A percentile compares a stretch with the other conserved stretches of the same genome.
These are phyloP conservation scores for Ormyrus nitidulus DNA, from an alignment of 2,888 invertebrate species.

Conservation along the genomic window DNA sequence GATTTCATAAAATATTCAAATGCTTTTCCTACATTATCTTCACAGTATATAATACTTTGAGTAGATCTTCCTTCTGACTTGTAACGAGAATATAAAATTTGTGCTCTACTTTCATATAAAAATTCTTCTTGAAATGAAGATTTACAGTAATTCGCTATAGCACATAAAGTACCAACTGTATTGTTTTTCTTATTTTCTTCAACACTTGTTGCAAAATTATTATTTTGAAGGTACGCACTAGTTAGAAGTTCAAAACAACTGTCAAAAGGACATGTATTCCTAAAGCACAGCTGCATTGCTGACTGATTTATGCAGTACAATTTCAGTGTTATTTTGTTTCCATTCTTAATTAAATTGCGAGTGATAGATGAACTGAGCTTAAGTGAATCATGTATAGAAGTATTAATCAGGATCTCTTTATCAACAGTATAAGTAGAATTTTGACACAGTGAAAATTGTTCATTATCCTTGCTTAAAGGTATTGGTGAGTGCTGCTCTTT, in stretches of 20 bases:
- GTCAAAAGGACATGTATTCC: conserved; percentile 18
- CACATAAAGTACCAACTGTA: background rate
- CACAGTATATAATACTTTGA: background rate
- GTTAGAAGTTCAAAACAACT: conserved; percentile 15
- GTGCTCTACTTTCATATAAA: conserved; percentile 10
- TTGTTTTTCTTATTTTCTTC: conserved; percentile 1
- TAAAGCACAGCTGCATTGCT: conserved; percentile 1
- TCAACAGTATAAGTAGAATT: no score
- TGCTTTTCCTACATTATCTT: conserved; percentile 1
- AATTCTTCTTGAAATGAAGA: background rate
- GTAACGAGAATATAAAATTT: background rate
- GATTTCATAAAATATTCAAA: background rate
- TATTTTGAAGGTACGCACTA: conserved; percentile 1
- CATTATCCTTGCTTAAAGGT: no score
- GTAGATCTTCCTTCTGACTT: background rate
- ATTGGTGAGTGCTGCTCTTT: background rate
- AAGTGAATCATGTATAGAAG: no score
- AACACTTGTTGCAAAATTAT: background rate
- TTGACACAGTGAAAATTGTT: no score
- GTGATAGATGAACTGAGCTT: background rate
- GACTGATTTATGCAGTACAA: background rate
- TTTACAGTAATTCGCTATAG: conserved; percentile 2
- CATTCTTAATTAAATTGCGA: conserved; percentile 6
- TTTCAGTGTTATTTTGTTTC: background rate
- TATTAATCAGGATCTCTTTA: no score